Conservation (phyloP, 2,888 invertebrate genomes). For the Aphidoletes aphidimyza region DNA sequence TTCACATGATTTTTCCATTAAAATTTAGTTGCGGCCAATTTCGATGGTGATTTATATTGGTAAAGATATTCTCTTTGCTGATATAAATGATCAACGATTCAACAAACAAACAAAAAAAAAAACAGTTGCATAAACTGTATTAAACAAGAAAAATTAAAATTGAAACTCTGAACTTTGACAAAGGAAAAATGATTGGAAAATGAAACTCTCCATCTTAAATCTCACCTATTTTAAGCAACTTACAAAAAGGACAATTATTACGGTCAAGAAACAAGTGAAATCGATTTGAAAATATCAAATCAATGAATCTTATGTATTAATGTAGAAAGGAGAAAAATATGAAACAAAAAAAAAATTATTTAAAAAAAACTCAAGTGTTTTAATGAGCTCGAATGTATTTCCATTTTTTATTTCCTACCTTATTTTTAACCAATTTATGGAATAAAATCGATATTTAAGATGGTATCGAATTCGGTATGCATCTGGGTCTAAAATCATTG, state of each 20-base stretch:
- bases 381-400: neutral
- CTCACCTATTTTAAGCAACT: neutral
- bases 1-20: neutral
- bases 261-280: neutral
- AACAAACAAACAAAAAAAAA: neutral
- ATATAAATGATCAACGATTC: too few relatives aligned
- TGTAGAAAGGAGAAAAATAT: neutral
- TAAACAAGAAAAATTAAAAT: neutral
- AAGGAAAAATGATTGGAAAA: conserved; percentile 26
- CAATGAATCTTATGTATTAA: neutral
- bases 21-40: neutral
- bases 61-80: too few relatives aligned
- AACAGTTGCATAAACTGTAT: neutral
- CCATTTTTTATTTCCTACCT: neutral
- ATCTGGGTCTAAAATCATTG: neutral
- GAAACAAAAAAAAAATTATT: neutral
- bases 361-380: neutral
- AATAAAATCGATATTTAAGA: neutral
- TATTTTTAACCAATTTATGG: neutral
- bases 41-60: neutral
- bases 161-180: neutral
- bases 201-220: neutral
- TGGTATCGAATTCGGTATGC: neutral
- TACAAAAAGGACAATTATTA: neutral
- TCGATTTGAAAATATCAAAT: neutral